Base-by-base conservation (phyloP, 2,113 vertebrate species). In the Phylloscopus whistleri region DNA sequence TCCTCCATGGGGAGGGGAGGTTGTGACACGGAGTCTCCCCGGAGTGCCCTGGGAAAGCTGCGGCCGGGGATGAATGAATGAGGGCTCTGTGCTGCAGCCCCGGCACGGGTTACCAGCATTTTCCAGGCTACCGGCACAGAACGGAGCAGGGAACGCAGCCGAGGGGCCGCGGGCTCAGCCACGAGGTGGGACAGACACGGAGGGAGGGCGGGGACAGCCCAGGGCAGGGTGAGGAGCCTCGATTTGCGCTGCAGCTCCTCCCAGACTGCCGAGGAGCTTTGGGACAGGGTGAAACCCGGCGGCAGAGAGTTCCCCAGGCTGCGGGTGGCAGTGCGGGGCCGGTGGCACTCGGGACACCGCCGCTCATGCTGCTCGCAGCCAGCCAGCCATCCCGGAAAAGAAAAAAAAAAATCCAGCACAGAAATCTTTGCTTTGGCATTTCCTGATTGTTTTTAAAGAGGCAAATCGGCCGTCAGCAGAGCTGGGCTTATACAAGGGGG, bases 241-340 rank as follows among this genome's bases (percentile, higher is more conserved):
- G 0, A 17, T 48, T 10, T 3, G 49, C 55, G 1, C 41, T 2
- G 20, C 33, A 6, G 8, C 6, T 21, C 52, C 49, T 17, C 72
- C 9, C 3, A 1, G 31, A 0, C 28, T 48, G 35, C 64, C 1
- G 30, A 23, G 2, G 3, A 58, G 62, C 15, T 24, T 17, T 10
- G 37, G 67, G 46, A 33, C 31, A 0, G 21, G 37, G 17, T 5
- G 56, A 13, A 2, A 21, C 0, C 10, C 1, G 27, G 24, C 2
- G 58, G 28, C n/a, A 17, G 41, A 2, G 18, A 39, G 6, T 5
- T 31, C 11, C 56, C 55, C 33, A 3, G 66, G 72, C 56, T 15
- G 55, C 31, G 2, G 16, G 39, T 21, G 39, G 63, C 26, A 11
- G 44, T 7, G 13, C 20, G 7, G 6, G 60, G n/a, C 52, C 33